Base-by-base conservation (phyloP, 2,888 invertebrate species). In the Clostera curtula region DNA sequence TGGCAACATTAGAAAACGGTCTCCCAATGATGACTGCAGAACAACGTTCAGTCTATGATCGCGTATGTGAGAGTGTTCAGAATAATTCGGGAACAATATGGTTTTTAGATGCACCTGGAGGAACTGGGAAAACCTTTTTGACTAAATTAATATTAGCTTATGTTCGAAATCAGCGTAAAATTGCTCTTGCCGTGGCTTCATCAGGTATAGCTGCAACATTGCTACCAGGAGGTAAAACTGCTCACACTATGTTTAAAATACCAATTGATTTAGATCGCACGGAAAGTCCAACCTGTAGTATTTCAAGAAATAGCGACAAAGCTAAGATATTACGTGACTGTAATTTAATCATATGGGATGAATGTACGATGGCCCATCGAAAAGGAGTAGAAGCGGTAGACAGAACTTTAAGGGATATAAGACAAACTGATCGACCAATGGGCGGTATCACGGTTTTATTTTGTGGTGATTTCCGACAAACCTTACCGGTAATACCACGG, bases 231-330 rank as follows among this genome's bases (percentile, higher is more conserved):
- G n/a, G n/a, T n/a, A n/a, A n/a, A n/a, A n/a, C n/a, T n/a, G n/a
- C n/a, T n/a, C n/a, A n/a, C n/a, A n/a, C n/a, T n/a, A n/a, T n/a
- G n/a, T n/a, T n/a, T n/a, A n/a, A n/a, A n/a, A n/a, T n/a, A n/a
- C n/a, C n/a, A n/a, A n/a, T n/a, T n/a, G n/a, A n/a, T n/a, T n/a
- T 59, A 27, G 45, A 51, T 26, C 29, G 24, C 15, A 40, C 17
- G 20, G 49, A 60, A 42, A 26, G 15, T 31, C 48, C 53, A 21
- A 41, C 37, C 12, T 59, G 56, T 31, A 51, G 49, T 27, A 49
- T 61, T 42, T 31, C 52, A 24, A 51, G 48, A 47, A 40, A 41
- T 25, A 53, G 53, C 10, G 49, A 44, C 33, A 52, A 49, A 45
- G 56, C 44, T 21, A 49, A 49, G 20, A 43, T 63, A 24, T 36